These are phyloP conservation scores for Oryctes rhinoceros DNA, from an alignment of 1,140 invertebrate genomes.

Conservation along the genomic window DNA sequence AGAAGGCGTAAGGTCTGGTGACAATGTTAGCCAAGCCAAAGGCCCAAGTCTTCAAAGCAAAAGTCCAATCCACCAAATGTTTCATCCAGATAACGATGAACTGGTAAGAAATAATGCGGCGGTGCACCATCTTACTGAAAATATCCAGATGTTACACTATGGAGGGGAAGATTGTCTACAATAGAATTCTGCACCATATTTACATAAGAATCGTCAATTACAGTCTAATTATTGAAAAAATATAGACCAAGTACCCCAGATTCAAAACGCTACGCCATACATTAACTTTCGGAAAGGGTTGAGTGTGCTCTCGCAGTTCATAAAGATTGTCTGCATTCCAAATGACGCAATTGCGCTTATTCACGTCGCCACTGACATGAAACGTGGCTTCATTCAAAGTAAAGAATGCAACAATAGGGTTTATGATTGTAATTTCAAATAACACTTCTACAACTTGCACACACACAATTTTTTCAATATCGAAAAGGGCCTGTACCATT, in stretches of 20 bases:
- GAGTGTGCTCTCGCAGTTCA: background rate
- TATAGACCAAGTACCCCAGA: background rate
- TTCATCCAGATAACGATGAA: too few relatives aligned
- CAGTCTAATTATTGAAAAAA: background rate
- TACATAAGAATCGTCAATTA: background rate
- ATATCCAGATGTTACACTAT: background rate
- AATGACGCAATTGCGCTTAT: background rate
- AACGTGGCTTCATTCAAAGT: background rate
- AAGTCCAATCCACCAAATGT: too few relatives aligned
- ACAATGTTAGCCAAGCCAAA: too few relatives aligned
- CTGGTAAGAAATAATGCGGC: too few relatives aligned
- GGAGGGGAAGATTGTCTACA: slow-evolving; percentile 18
- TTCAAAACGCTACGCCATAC: background rate
- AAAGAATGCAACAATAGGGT: background rate
- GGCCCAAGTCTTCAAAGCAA: too few relatives aligned
- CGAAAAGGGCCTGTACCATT: background rate
- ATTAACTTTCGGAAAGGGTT: background rate
- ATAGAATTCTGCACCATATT: slow-evolving; percentile 5
- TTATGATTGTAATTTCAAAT: background rate
- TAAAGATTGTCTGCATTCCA: background rate
- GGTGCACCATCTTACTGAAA: too few relatives aligned
- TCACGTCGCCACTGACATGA: background rate
- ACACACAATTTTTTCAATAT: background rate
- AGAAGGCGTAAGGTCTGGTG: too few relatives aligned
- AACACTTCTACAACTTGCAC: background rate